Conservation (phyloP, 23 tunicate genomes). For the Trididemnum clinides region DNA sequence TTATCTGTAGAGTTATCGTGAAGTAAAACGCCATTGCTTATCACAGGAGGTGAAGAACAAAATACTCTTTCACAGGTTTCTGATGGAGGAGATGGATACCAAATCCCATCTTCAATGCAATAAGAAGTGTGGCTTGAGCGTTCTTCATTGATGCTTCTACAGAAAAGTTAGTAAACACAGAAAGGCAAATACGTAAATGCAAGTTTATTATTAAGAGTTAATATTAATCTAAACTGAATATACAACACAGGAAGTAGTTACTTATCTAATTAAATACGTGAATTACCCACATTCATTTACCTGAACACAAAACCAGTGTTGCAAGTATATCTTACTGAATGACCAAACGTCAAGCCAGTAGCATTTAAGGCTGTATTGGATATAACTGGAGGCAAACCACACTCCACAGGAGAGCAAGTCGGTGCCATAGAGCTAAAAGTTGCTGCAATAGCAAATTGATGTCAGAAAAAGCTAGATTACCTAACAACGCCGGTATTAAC, state of each 20-base stretch:
- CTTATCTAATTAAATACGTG: too few species aligned
- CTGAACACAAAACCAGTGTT: constrained; percentile 45
- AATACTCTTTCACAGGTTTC: constrained; percentile 34
- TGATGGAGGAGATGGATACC: neutral
- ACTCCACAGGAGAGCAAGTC: constrained; percentile 51
- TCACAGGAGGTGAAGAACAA: constrained; percentile 48
- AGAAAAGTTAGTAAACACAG: too few species aligned
- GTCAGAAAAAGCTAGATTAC: too few species aligned
- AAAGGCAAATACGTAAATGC: too few species aligned
- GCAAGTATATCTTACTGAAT: constrained; percentile 55
- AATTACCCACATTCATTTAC: neutral
- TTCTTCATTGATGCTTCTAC: too few species aligned
- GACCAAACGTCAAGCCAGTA: constrained; percentile 54
- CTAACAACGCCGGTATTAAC: too few species aligned
- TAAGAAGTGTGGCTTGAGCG: too few species aligned
- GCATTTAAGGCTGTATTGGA: constrained; percentile 4
- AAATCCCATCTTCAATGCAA: constrained; percentile 1
- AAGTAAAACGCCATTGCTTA: constrained; percentile 3
- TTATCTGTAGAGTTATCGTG: neutral
- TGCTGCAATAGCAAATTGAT: constrained; percentile 45
- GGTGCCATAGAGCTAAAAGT: constrained; percentile 36
- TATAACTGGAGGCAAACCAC: constrained; percentile 38
- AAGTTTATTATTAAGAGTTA: too few species aligned
- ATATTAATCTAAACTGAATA: too few species aligned
- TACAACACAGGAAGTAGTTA: too few species aligned